A percentile compares a stretch with the other conserved stretches of the same genome.
Conservation (phyloP, 2,888 invertebrate genomes). For the Anoplius nigerrimus region DNA sequence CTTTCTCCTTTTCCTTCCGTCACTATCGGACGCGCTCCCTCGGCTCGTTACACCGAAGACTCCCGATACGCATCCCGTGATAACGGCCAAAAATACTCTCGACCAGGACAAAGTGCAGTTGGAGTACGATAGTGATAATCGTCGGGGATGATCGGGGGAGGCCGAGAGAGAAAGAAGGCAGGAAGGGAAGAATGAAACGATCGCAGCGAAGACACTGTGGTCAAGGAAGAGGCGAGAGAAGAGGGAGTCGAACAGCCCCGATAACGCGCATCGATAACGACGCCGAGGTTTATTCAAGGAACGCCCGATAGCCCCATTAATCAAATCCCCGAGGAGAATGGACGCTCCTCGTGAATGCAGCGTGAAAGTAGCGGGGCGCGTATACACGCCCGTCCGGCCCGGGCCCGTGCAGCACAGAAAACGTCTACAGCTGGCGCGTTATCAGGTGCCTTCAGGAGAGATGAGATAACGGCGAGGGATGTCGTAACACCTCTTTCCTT, state of each 20-base stretch:
- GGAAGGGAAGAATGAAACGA: not conserved
- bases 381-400: not conserved
- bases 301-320: constrained; percentile 40
- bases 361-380: constrained; percentile 29
- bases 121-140: constrained; percentile 15
- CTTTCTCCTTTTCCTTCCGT: constrained; percentile 9
- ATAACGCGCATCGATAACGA: constrained; percentile 40
- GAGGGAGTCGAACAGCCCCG: constrained; percentile 23
- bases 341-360: constrained; percentile 38
- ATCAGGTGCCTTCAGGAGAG: constrained; percentile 44
- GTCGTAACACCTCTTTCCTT: constrained; percentile 46
- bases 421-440: constrained; percentile 40
- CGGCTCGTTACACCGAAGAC: constrained; percentile 20
- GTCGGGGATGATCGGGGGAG: constrained; percentile 17
- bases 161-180: constrained; percentile 9
- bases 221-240: not conserved
- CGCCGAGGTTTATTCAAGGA: constrained; percentile 33
- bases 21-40: constrained; percentile 8
- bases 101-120: constrained; percentile 15
- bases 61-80: constrained; percentile 7
- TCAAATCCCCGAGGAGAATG: constrained; percentile 38
- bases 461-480: constrained; percentile 48
- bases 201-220: not conserved
- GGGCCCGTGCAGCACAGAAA: constrained; percentile 10
- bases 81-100: constrained; percentile 13